Base-by-base conservation (phyloP, 2,113 vertebrate genomes). In the Vireo altiloquus region DNA sequence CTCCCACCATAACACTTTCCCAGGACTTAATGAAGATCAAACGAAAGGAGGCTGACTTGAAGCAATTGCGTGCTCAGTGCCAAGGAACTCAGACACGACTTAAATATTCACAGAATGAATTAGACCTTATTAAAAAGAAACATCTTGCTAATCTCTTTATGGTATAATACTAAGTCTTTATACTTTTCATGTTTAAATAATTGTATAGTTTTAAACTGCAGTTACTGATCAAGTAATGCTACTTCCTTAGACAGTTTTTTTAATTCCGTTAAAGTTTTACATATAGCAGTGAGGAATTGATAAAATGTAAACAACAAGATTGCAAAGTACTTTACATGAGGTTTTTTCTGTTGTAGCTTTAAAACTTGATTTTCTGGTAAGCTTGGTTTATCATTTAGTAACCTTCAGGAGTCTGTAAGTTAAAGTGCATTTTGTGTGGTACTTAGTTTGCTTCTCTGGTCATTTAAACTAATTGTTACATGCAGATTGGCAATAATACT, bases 41-140 rank as follows among this genome's bases (percentile, higher is more conserved):
- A 72, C 97, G 98, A 40, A 99, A 99, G 90, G 99, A 99, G 92
- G 35, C 97, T 6, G 99, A 99, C 77, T 96, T 99, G 94, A 99
- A 98, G 68, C 98, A 99, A 87, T 94, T 99, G 74, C 95, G 89
- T 64, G 97, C 98, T 64, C 97, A 99, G 16, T 79, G 97, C 88
- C 98, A 98, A 6, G 99, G 99, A 35, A 98, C 75, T 76, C 98
- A 98, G 70, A 99, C 97, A 8, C 98, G 99, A 37, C 98, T 99
- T n/a, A 99, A 98, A 94, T 99, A 99, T 90, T 98, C 99, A 10
- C 98, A 98, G 66, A 97, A 40, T 47, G 99, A 99, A 74, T 87
- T 99, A 47, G 99, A 99, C 23, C 85, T 94, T 25, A 93, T 99
- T 69, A 96, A 87, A 89, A 99, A 98, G 96, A 99, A 98, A 95